Evolutionary conservation across 2,113 vertebrate species (phyloP).

Genomic region (Microcebus tavaratra): DNA sequence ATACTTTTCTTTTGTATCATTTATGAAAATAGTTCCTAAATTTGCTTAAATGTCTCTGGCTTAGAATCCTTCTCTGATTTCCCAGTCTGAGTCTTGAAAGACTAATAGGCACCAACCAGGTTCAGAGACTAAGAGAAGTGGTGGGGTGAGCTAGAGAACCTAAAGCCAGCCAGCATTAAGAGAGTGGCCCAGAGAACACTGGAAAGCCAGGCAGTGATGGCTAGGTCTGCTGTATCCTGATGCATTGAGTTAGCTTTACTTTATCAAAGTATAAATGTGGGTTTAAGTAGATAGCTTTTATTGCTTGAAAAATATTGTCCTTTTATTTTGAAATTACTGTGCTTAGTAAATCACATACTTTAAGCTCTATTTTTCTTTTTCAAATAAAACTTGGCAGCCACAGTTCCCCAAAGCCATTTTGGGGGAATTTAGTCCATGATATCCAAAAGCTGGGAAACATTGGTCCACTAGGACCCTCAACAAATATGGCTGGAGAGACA

Average conservation of each 20-base stretch:
- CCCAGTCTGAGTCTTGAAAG: neutral
- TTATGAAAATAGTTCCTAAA: neutral
- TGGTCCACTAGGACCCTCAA: neutral
- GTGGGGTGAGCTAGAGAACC: fast-evolving
- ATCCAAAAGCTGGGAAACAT: neutral
- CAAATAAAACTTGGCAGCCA: constrained; percentile 12
- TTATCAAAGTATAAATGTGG: neutral
- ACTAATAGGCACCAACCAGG: neutral
- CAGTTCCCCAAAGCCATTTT: neutral
- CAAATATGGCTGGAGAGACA: neutral
- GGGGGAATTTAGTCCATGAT: neutral
- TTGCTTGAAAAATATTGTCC: constrained; percentile 4
- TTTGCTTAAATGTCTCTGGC: neutral
- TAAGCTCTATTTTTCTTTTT: neutral
- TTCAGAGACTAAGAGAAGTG: neutral
- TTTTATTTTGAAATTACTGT: constrained; percentile 36
- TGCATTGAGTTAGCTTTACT: neutral
- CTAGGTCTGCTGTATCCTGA: neutral
- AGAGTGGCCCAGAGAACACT: neutral
- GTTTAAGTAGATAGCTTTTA: neutral
- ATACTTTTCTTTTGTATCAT: neutral
- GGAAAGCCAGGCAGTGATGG: neutral
- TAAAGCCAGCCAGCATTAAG: neutral
- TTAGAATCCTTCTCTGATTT: neutral
- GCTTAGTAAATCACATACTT: constrained; percentile 15